Percentiles rank a stretch among this genome's conserved stretches.
Conservation (phyloP, 2,888 invertebrate genomes). For the Lissocephala sabroskyi region DNA sequence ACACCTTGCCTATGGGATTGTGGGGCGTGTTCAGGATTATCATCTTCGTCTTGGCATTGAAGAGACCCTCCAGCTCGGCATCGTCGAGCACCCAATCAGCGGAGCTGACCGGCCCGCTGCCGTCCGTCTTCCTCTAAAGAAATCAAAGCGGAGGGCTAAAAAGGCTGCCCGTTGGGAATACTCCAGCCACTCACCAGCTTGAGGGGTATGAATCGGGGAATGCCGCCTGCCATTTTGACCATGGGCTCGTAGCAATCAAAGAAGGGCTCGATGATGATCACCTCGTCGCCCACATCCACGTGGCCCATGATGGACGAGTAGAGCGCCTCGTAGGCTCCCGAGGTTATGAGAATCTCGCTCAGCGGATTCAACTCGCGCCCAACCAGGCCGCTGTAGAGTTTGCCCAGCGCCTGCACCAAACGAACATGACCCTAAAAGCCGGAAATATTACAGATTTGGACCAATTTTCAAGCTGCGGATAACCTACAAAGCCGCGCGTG, state of each 20-base stretch:
- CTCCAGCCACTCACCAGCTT: conserved; percentile 77
- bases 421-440: conserved; percentile 87
- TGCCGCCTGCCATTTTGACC: conserved; percentile 90
- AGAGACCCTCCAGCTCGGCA: conserved; percentile 83
- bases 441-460: neutral
- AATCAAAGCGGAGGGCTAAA: neutral
- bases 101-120: conserved; percentile 74
- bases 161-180: too few relatives aligned
- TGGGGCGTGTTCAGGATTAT: conserved; percentile 98
- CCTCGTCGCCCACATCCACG: conserved; percentile 89
- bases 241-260: conserved; percentile 99
- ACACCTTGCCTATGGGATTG: conserved; percentile 96
- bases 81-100: conserved; percentile 93
- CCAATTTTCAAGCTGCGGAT: neutral
- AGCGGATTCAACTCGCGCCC: conserved; percentile 85
- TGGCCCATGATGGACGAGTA: conserved; percentile 89
- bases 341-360: conserved; percentile 89
- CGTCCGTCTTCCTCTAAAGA: conserved; percentile 57
- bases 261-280: conserved; percentile 97
- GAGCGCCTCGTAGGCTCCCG: conserved; percentile 96
- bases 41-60: conserved; percentile 92
- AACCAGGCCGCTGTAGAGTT: conserved; percentile 87
- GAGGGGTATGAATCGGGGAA: conserved; percentile 89
- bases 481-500: conserved; percentile 92
- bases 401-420: conserved; percentile 86